These are phyloP conservation scores for Protodeltote pygarga DNA, from an alignment of 2,888 invertebrate genomes.

Conservation along the genomic window DNA sequence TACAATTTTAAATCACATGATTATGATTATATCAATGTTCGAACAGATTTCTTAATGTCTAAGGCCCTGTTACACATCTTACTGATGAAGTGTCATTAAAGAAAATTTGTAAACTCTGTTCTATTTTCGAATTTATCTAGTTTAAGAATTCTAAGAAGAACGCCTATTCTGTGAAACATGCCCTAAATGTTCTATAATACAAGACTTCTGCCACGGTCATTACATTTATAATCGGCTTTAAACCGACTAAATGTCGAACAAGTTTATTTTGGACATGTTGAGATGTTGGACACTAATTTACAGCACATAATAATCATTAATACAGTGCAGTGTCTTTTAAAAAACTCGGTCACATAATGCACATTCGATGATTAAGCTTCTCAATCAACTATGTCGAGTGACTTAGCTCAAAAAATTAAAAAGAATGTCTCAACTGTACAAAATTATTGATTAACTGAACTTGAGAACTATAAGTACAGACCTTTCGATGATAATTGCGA, in stretches of 20 bases:
- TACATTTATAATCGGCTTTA: too few species aligned
- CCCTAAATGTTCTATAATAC: too few species aligned
- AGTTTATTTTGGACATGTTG: constrained; percentile 3
- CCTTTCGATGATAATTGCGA: not conserved
- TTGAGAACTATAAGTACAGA: not conserved
- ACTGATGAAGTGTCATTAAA: too few species aligned
- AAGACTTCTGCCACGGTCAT: too few species aligned
- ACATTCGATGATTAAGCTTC: constrained; percentile 35
- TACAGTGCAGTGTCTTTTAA: constrained; percentile 38
- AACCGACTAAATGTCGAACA: not conserved
- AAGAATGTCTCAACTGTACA: not conserved
- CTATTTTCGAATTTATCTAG: too few species aligned
- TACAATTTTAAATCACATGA: not conserved
- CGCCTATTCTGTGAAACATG: too few species aligned
- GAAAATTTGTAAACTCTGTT: too few species aligned
- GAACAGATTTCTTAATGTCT: too few species aligned
- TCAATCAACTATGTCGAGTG: constrained; percentile 43
- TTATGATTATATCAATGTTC: too few species aligned
- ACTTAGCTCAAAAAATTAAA: constrained; percentile 13
- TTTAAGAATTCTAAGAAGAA: too few species aligned
- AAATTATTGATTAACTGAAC: not conserved
- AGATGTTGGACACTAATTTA: constrained; percentile 21
- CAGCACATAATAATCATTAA: constrained; percentile 31
- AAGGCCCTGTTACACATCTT: too few species aligned
- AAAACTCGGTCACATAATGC: constrained; percentile 30